Base-by-base conservation (phyloP, 2,888 invertebrate species). In the Criorhina ranunculi region DNA sequence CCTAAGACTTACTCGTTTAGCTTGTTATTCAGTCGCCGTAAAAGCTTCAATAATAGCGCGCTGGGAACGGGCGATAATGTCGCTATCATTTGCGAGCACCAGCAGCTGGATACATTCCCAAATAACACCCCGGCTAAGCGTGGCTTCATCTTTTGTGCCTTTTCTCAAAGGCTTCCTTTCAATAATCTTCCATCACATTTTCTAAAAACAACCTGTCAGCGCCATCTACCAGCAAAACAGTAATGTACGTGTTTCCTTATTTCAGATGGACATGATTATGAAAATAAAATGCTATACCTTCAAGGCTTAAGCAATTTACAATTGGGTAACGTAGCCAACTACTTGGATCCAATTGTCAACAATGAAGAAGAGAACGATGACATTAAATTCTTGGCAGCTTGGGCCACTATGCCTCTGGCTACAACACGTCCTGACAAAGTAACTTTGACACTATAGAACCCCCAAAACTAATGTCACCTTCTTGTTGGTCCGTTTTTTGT, bases 261-360 rank as follows among this genome's bases (percentile, higher is more conserved):
- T 89, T 87, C 90, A 95, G 95, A 94, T 87, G 94, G 94, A 57
- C 93, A 93, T 0, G 93, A 94, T 87, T 95, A 95, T 86, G 93
- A 94, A 75, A 94, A 95, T 86, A 93, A 95, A 80, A 93, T 96
- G 94, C 90, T 95, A 3, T 96, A 95, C 93, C 92, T 96, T 0
- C 95, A 95, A 89, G 96, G 95, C 0, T 90, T 96, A 0, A 94
- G 95, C 82, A 96, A 96, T 87, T 92, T 94, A 70, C 93, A 94
- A 87, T 88, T 94, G 29, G 93, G 93, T 5, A 93, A 93, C 88
- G 94, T 94, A 2, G 91, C 92, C 33, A 92, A 92, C 59, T 93
- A 93, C 87, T 89, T 93, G 82, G 92, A 92, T 73, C 93, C 93
- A 8, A 92, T 93, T 12, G 93, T 94, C 12, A 90, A 93, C 0